Conservation (phyloP, 2,888 invertebrate species). For the Drosophila subsilvestris region DNA sequence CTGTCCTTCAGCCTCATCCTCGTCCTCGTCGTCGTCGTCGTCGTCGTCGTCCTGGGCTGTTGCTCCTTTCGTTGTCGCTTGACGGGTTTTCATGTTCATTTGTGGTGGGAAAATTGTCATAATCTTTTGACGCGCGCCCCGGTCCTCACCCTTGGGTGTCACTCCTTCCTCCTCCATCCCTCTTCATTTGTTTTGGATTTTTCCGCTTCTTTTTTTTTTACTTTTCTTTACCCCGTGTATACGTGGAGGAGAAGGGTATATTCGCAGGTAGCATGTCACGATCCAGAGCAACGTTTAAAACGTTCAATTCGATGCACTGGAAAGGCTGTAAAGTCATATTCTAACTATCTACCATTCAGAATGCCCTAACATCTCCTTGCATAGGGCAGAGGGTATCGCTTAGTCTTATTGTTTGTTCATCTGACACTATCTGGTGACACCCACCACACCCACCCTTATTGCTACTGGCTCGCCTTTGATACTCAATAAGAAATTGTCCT, state of each 20-base stretch:
- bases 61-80: slow-evolving; percentile 50
- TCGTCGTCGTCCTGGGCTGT: slow-evolving; percentile 45
- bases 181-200: slow-evolving; percentile 33
- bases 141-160: background rate
- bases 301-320: too few relatives aligned
- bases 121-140: slow-evolving; percentile 81
- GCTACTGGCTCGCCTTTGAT: slow-evolving; percentile 66
- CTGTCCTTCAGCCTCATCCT: slow-evolving; percentile 11
- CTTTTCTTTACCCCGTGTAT: slow-evolving; percentile 7
- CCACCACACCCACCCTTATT: slow-evolving; percentile 29
- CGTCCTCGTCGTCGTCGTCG: slow-evolving; percentile 7
- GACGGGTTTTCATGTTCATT: slow-evolving; percentile 77
- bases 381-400: background rate
- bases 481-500: slow-evolving; percentile 75
- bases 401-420: slow-evolving; percentile 13
- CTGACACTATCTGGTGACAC: slow-evolving; percentile 42
- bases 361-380: too few relatives aligned
- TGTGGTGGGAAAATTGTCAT: slow-evolving; percentile 82
- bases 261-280: background rate
- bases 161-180: slow-evolving; percentile 1
- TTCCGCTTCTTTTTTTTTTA: slow-evolving; percentile 22
- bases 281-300: too few relatives aligned
- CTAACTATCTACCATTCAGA: too few relatives aligned
- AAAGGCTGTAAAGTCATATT: too few relatives aligned
- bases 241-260: background rate